phyloP scores from a whole-genome alignment of 2,888 invertebrate species.

The Tethea ocularis region DNA sequence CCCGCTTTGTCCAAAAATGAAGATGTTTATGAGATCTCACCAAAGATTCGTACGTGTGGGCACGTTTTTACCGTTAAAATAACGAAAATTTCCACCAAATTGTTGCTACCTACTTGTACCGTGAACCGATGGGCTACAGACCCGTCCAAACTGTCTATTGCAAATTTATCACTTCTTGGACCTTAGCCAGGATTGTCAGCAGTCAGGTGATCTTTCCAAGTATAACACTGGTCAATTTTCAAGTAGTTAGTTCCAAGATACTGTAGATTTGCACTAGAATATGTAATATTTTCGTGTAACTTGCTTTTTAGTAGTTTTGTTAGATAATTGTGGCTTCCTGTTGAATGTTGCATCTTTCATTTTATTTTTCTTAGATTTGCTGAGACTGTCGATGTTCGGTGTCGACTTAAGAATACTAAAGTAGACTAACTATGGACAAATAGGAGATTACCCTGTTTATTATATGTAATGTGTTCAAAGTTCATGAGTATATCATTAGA shows the following conservation, averaged over 20 bases:
- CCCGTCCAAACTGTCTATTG: slow-evolving; percentile 11
- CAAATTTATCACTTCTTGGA: slow-evolving; percentile 28
- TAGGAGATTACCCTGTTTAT: no score
- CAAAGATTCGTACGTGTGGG: slow-evolving; percentile 62
- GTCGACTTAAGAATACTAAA: not conserved
- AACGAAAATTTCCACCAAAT: slow-evolving; percentile 23
- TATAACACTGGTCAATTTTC: not conserved
- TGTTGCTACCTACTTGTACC: slow-evolving; percentile 7
- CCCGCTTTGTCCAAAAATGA: slow-evolving; percentile 38
- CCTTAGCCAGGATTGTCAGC: slow-evolving; percentile 23
- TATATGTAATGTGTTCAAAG: no score
- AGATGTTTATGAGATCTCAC: slow-evolving; percentile 55
- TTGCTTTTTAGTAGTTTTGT: slow-evolving; percentile 2
- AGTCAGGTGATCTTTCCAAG: slow-evolving; percentile 23
- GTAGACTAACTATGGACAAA: not conserved
- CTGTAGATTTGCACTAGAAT: not conserved
- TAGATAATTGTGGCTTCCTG: not conserved
- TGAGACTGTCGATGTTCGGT: not conserved
- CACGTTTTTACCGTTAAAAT: slow-evolving; percentile 62
- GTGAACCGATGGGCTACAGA: slow-evolving; percentile 24
- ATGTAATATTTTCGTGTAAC: not conserved
- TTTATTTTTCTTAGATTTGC: not conserved
- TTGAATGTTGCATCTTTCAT: slow-evolving; percentile 3
- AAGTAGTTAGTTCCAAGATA: not conserved
- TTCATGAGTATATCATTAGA: no score